Percentiles rank a stretch among this genome's conserved stretches.
Evolutionary conservation across 92 coral and sea anemone species (phyloP).

Genomic region (Zoanthus sociatus): DNA sequence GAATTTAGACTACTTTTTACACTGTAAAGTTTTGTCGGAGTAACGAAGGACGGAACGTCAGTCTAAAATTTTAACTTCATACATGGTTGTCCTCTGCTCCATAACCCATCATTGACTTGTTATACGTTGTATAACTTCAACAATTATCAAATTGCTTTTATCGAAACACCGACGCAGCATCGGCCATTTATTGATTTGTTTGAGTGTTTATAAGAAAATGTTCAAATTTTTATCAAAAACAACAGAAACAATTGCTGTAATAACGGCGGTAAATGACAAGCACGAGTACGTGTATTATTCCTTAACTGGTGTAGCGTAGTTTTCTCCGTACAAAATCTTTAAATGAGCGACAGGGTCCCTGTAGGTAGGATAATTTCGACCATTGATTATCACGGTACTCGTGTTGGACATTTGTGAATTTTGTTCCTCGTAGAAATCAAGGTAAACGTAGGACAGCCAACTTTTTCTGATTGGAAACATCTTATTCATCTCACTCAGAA

Average conservation of each 20-base stretch:
- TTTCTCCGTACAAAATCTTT: slow-evolving; percentile 40
- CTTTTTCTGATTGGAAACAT: slow-evolving; percentile 25
- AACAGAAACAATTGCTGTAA: background rate
- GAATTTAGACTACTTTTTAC: no score
- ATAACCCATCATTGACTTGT: no score
- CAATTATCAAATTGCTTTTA: background rate
- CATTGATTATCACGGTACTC: slow-evolving; percentile 16
- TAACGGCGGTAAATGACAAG: background rate
- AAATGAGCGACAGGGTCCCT: slow-evolving; percentile 22
- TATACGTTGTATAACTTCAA: background rate
- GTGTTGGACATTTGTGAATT: background rate
- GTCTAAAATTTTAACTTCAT: background rate
- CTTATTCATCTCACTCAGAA: slow-evolving; percentile 23
- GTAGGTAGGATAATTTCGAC: slow-evolving; percentile 36
- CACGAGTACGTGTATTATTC: background rate
- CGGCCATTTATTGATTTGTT: background rate
- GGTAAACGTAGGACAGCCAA: slow-evolving; percentile 27
- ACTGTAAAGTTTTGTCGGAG: no score
- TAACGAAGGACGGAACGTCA: background rate
- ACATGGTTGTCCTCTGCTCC: background rate
- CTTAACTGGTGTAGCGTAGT: slow-evolving; percentile 26
- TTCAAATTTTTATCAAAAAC: background rate
- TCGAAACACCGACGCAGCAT: background rate
- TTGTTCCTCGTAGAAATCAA: slow-evolving; percentile 38
- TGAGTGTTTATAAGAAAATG: background rate